These are phyloP conservation scores for Montifringilla adamsi DNA, from an alignment of 2,113 vertebrate genomes.

Conservation along the genomic window DNA sequence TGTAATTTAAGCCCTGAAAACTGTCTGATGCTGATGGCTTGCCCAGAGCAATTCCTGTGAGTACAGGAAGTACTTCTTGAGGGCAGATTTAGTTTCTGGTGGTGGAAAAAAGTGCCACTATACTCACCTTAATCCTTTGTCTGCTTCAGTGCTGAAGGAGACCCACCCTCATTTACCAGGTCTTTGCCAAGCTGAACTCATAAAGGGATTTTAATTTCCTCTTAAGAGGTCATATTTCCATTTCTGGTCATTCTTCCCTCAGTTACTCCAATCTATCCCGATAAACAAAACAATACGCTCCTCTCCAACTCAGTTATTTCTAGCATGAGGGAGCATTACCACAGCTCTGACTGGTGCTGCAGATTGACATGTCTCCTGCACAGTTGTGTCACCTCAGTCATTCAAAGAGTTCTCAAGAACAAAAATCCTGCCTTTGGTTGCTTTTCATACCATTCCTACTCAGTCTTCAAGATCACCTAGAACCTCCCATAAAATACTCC, in stretches of 20 bases:
- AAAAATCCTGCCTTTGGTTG: not conserved
- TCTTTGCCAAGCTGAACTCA: not conserved
- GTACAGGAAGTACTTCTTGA: not conserved
- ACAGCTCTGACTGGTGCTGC: not conserved
- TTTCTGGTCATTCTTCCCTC: not conserved
- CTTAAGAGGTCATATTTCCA: not conserved
- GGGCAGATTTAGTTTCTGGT: not conserved
- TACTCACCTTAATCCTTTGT: not conserved
- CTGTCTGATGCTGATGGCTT: not conserved
- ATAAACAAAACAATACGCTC: not conserved
- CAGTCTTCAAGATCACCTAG: not conserved
- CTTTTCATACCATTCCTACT: not conserved
- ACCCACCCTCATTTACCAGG: not conserved
- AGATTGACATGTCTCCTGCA: not conserved
- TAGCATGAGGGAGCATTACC: not conserved
- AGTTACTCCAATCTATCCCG: not conserved
- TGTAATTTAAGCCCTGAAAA: not conserved
- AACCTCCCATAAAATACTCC: not conserved
- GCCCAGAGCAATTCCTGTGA: not conserved
- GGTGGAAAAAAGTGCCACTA: not conserved
- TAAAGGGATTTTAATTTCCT: not conserved
- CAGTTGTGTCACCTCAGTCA: not conserved
- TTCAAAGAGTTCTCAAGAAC: not conserved
- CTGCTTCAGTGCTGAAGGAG: not conserved
- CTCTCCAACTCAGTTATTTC: not conserved